These are phyloP conservation scores for Asteroscopus sphinx DNA, from an alignment of 2,888 invertebrate species.

Conservation along the genomic window DNA sequence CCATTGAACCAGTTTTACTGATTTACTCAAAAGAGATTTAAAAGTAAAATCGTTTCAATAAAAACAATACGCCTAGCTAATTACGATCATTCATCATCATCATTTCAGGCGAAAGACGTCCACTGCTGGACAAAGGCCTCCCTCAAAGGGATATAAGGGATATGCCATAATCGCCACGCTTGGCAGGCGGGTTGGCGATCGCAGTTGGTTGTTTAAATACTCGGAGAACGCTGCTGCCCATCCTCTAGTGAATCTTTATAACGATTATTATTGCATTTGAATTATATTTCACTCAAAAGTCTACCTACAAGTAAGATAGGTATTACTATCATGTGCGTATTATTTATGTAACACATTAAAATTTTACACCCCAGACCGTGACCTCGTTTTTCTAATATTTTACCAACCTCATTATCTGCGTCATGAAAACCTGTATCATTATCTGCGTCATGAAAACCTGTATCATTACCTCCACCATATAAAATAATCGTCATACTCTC, in stretches of 20 bases:
- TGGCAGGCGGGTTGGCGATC: too few relatives aligned
- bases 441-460: constrained; percentile 23
- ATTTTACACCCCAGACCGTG: neutral
- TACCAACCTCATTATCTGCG: constrained; percentile 11
- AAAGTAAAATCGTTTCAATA: constrained; percentile 1
- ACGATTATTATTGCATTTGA: neutral
- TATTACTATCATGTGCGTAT: neutral
- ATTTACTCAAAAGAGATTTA: constrained; percentile 19
- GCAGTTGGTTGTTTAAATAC: too few relatives aligned
- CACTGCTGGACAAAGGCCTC: too few relatives aligned
- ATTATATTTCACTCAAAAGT: neutral
- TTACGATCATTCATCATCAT: neutral
- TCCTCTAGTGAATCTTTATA: too few relatives aligned
- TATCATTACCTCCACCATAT: constrained; percentile 14
- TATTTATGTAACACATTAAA: neutral
- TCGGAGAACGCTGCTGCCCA: too few relatives aligned
- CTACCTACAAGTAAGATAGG: neutral
- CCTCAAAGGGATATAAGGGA: too few relatives aligned
- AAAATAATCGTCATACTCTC: constrained; percentile 23
- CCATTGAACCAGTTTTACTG: constrained; percentile 6
- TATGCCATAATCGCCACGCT: too few relatives aligned
- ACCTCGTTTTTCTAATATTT: constrained; percentile 20
- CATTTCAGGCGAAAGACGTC: too few relatives aligned
- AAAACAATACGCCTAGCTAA: neutral
- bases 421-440: constrained; percentile 29